Evolutionary conservation across 1,140 invertebrate species (phyloP).

Genomic region (Agraylea sexmaculata): DNA sequence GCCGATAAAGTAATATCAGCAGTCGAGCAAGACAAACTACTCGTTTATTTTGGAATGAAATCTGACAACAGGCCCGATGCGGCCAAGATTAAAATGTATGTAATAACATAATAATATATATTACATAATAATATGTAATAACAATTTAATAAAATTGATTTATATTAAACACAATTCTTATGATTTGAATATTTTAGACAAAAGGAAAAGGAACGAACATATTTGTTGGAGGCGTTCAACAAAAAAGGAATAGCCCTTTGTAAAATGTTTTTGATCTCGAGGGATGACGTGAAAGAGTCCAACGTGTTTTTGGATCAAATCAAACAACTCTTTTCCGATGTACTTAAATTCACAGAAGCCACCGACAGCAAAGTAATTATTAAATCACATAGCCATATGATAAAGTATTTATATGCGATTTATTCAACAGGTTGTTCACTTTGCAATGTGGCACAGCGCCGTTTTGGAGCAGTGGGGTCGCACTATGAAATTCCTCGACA

Average conservation of each 20-base stretch:
- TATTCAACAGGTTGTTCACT: slow-evolving; percentile 60
- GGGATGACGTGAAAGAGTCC: slow-evolving; percentile 25
- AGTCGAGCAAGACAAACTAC: slow-evolving; percentile 62
- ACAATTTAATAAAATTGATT: neutral
- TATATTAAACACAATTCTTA: neutral
- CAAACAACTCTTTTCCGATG: slow-evolving; percentile 51
- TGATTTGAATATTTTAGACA: slow-evolving; percentile 38
- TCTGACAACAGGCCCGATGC: slow-evolving; percentile 65
- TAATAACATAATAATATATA: slow-evolving; percentile 13
- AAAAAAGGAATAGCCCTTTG: slow-evolving; percentile 63
- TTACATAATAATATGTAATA: slow-evolving; percentile 2
- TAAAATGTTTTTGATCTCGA: slow-evolving; percentile 43
- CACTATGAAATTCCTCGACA: slow-evolving; percentile 61
- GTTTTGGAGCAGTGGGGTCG: slow-evolving; percentile 67
- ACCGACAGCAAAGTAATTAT: slow-evolving; percentile 59
- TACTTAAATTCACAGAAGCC: slow-evolving; percentile 68
- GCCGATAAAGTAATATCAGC: slow-evolving; percentile 54
- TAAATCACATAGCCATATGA: slow-evolving; percentile 1
- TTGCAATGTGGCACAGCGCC: slow-evolving; percentile 71
- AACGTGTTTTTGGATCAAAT: slow-evolving; percentile 44
- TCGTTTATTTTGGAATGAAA: slow-evolving; percentile 70
- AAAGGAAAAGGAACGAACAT: slow-evolving; percentile 72
- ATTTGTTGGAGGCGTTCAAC: slow-evolving; percentile 63
- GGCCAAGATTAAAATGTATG: slow-evolving; percentile 63
- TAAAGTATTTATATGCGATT: neutral